These are phyloP conservation scores for Drosophila greeni DNA, from an alignment of 2,888 invertebrate species.

Conservation along the genomic window DNA sequence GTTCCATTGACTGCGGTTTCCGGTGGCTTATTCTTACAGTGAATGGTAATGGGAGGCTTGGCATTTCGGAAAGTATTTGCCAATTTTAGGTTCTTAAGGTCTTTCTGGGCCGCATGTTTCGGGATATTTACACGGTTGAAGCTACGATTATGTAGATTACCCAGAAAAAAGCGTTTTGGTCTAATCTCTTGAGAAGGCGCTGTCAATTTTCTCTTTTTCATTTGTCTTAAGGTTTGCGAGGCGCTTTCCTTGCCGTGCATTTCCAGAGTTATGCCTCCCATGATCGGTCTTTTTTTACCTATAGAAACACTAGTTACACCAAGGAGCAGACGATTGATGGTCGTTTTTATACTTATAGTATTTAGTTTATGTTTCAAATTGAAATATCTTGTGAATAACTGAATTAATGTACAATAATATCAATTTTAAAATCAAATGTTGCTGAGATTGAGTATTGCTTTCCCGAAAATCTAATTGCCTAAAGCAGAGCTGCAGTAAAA, in stretches of 20 bases:
- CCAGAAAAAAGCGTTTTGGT: conserved; percentile 79
- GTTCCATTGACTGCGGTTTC: conserved; percentile 17
- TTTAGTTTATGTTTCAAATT: conserved; percentile 4
- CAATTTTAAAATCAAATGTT: conserved; percentile 48
- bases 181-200: conserved; percentile 61
- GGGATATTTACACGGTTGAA: conserved; percentile 56
- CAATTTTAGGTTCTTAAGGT: conserved; percentile 68
- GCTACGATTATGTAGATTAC: conserved; percentile 80
- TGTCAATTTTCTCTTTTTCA: conserved; percentile 71
- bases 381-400: neutral
- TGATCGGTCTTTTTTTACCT: conserved; percentile 21
- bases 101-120: conserved; percentile 72
- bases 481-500: conserved; percentile 53
- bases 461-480: neutral
- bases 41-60: conserved; percentile 75
- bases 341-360: conserved; percentile 15
- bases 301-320: conserved; percentile 34
- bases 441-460: conserved; percentile 12
- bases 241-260: conserved; percentile 72
- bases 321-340: conserved; percentile 10
- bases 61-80: conserved; percentile 70
- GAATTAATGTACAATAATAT: conserved; percentile 3
- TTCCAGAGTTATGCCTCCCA: conserved; percentile 62
- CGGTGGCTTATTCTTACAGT: conserved; percentile 73
- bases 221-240: conserved; percentile 65